A percentile compares a stretch with the other conserved stretches of the same genome.
phyloP scores from a whole-genome alignment of 2,113 vertebrate genomes.

The Pluvianellus socialis region DNA sequence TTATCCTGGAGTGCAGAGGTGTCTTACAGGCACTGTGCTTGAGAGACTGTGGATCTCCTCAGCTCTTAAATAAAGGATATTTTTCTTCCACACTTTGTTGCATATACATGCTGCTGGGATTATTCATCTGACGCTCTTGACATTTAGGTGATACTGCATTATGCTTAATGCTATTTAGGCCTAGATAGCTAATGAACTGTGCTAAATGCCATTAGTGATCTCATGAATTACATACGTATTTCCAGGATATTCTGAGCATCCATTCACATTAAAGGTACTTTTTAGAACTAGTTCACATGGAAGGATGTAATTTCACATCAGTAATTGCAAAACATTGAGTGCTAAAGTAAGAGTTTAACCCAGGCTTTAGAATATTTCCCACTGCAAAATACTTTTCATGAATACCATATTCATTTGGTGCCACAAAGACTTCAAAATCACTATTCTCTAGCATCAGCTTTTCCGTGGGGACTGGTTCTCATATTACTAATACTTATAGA shows the following conservation, averaged over 20 bases:
- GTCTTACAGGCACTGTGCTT: not conserved
- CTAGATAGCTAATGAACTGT: not conserved
- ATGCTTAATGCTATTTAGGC: not conserved
- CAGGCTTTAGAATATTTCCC: not conserved
- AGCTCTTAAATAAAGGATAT: not conserved
- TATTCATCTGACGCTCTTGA: not conserved
- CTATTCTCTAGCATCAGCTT: not conserved
- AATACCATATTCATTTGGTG: not conserved
- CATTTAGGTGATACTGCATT: not conserved
- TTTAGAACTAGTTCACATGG: not conserved
- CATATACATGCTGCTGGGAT: not conserved
- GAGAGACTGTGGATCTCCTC: not conserved
- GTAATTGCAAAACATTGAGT: not conserved
- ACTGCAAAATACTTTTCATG: not conserved
- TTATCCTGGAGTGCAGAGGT: not conserved
- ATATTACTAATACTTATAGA: not conserved
- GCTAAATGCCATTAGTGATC: not conserved
- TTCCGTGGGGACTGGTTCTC: not conserved
- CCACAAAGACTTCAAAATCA: not conserved
- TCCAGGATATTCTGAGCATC: not conserved
- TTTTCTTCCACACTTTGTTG: not conserved
- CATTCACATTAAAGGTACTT: not conserved
- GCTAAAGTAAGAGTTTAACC: not conserved
- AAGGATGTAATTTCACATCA: not conserved
- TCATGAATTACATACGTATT: not conserved